Evolutionary conservation across 2,113 vertebrate species (phyloP).

Genomic region (Charina bottae): DNA sequence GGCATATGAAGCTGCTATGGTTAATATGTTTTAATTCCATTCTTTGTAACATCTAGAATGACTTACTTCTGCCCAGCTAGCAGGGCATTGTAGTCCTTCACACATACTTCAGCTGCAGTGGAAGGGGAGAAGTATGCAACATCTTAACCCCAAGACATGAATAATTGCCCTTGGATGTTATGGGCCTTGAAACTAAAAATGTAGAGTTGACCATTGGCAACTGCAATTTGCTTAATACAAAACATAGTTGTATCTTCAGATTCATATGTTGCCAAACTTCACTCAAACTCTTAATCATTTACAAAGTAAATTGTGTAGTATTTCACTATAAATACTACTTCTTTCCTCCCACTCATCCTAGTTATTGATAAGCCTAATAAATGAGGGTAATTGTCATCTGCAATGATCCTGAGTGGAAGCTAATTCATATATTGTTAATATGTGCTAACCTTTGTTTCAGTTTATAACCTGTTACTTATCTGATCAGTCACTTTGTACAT

Average conservation of each 20-base stretch:
- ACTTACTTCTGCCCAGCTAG: not conserved
- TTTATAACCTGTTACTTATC: conserved; percentile 45
- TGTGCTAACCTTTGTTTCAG: conserved; percentile 35
- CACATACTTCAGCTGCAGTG: not conserved
- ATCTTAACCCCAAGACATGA: not conserved
- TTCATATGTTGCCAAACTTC: not conserved
- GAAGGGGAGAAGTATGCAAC: not conserved
- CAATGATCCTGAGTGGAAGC: conserved; percentile 9
- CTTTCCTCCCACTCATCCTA: conserved; percentile 45
- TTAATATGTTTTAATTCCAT: not conserved
- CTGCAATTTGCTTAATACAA: not conserved
- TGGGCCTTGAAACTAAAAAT: not conserved
- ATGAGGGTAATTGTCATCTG: not conserved
- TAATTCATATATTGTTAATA: conserved; percentile 50
- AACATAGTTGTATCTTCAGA: not conserved
- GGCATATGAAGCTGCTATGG: not conserved
- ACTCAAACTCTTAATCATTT: not conserved
- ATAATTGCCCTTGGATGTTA: not conserved
- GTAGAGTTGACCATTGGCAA: not conserved
- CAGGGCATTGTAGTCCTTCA: not conserved
- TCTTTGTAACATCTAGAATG: not conserved
- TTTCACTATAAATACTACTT: conserved; percentile 49
- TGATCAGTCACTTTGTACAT: conserved; percentile 28
- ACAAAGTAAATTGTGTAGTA: not conserved
- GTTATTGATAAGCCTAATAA: not conserved